These are phyloP conservation scores for Dynastes grantii DNA, from an alignment of 2,888 invertebrate species.

Conservation along the genomic window DNA sequence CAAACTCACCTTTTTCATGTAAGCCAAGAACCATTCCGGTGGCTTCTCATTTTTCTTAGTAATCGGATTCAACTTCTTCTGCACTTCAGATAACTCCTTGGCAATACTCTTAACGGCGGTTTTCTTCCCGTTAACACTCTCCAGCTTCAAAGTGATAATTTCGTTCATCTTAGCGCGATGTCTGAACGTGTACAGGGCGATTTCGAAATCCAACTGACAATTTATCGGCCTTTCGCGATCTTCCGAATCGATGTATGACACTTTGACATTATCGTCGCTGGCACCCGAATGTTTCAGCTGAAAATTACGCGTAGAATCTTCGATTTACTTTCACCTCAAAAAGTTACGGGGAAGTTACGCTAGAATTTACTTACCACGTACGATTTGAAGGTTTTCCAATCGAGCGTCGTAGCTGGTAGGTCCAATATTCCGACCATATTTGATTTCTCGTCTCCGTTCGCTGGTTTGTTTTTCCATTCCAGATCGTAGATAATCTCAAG, in stretches of 20 bases:
- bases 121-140: slow-evolving; percentile 60
- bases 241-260: slow-evolving; percentile 69
- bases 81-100: slow-evolving; percentile 48
- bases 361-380: slow-evolving; percentile 67
- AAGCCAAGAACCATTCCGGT: slow-evolving; percentile 67
- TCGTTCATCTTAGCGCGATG: slow-evolving; percentile 66
- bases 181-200: slow-evolving; percentile 68
- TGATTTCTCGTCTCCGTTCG: slow-evolving; percentile 65
- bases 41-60: slow-evolving; percentile 52
- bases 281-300: slow-evolving; percentile 70
- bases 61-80: slow-evolving; percentile 15
- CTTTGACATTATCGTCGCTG: slow-evolving; percentile 66
- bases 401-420: slow-evolving; percentile 68
- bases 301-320: neutral
- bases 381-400: slow-evolving; percentile 70
- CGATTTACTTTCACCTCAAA: no score
- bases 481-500: slow-evolving; percentile 69
- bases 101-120: slow-evolving; percentile 35
- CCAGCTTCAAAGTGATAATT: slow-evolving; percentile 66
- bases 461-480: slow-evolving; percentile 68
- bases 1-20: slow-evolving; percentile 65
- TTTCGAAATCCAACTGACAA: slow-evolving; percentile 69
- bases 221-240: slow-evolving; percentile 69
- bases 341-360: no score
- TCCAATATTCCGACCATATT: slow-evolving; percentile 70